Conservation (phyloP, 1,140 invertebrate genomes). For the Tribolium castaneum region DNA sequence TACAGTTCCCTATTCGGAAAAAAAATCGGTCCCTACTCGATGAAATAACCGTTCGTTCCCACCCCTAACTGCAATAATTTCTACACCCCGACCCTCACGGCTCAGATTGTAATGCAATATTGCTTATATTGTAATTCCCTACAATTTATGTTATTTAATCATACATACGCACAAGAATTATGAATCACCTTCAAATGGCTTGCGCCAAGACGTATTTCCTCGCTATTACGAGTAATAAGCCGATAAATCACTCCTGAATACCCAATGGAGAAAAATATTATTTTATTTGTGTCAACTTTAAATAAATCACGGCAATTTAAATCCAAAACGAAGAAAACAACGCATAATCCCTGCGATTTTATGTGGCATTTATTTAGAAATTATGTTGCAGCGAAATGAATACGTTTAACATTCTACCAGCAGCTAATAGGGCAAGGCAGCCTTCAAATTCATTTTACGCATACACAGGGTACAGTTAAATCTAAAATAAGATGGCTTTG, state of each 20-base stretch:
- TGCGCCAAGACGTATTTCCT: conserved; percentile 37
- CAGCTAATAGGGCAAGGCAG: no score
- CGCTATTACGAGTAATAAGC: conserved; percentile 28
- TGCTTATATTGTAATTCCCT: conserved; percentile 40
- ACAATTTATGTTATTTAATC: conserved; percentile 44
- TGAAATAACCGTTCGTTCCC: conserved; percentile 35
- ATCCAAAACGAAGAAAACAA: not conserved
- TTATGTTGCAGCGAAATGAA: not conserved
- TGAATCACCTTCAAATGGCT: conserved; percentile 37
- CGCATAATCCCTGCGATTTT: not conserved
- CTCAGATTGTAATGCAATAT: conserved; percentile 39
- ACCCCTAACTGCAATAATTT: conserved; percentile 33
- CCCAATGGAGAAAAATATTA: conserved; percentile 28
- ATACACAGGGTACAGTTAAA: no score
- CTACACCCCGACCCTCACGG: conserved; percentile 4
- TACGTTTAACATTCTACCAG: not conserved
- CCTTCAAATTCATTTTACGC: no score
- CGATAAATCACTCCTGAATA: conserved; percentile 25
- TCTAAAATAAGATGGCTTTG: no score
- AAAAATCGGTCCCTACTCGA: conserved; percentile 34
- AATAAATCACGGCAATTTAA: conserved; percentile 36
- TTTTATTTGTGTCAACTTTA: conserved; percentile 37
- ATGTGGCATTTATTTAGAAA: not conserved
- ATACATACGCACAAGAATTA: conserved; percentile 36
- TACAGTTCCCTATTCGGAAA: conserved; percentile 40